Base-by-base conservation (phyloP, 1,140 invertebrate genomes). In the Temnothorax longispinosus region DNA sequence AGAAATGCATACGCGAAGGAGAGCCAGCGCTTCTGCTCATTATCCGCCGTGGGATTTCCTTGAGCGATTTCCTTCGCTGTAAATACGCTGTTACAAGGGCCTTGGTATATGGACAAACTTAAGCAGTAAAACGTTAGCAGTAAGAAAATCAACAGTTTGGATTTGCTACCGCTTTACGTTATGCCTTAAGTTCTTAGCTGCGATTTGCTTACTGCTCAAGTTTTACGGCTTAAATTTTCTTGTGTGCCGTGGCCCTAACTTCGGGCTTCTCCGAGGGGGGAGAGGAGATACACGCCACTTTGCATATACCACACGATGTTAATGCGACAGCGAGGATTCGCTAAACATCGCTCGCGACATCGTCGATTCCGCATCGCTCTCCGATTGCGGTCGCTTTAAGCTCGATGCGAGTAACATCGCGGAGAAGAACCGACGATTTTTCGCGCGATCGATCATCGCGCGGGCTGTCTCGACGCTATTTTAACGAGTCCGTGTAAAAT, bases 251-350 rank as follows among this genome's bases (percentile, higher is more conserved):
- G 27, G 27, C 27, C 27, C 27, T 27, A 27, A 27, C 27, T 27
- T 27, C 56, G 78, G 69, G 5, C 62, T 10, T 54, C 27, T 27
- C 6, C 35, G 5, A 62, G 27, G 21, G 27, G 21, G 38, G 8
- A 1, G 56, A 47, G 10, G 41, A 77, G 54, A 67, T 27, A 60
- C 35, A 65, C n/a, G 47, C 44, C 27, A 69, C 41, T 38, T 71
- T 92, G 64, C 87, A 90, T 92, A 89, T 92, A 89, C 67, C 87
- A 44, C 78, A 89, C 54, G 60, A 72, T 15, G 7, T 87, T 87
- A 89, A 92, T 86, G 44, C 88, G 27, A 64, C 27, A 62, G 35
- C 18, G 47, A 35, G 7, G 54, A 86, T 84, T 84, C 41, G 77
- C 56, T 65, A 82, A 88, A 90, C 52, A 50, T 88, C 47, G 75